Evolutionary conservation across 2,888 invertebrate genomes (phyloP).

Genomic region (Heliconius ismenius): DNA sequence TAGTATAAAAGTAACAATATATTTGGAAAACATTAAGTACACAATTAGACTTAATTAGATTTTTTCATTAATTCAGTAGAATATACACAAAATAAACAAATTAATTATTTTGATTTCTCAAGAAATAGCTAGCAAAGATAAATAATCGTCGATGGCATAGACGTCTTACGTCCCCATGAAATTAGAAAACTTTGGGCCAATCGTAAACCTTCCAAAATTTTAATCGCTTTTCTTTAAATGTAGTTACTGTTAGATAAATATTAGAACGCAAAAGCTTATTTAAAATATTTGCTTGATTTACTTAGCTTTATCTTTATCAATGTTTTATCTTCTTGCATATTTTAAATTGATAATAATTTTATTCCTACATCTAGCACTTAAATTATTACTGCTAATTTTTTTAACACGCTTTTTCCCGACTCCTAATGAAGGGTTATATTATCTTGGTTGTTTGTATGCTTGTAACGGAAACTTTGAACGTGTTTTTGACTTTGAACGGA

Average conservation of each 20-base stretch:
- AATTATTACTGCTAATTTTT: too few species aligned
- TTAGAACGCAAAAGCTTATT: not conserved
- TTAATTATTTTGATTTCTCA: not conserved
- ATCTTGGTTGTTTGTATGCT: too few species aligned
- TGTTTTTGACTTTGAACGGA: too few species aligned
- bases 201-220: conserved; percentile 1
- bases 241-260: not conserved
- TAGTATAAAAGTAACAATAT: not conserved
- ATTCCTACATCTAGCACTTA: too few species aligned
- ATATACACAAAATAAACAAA: not conserved
- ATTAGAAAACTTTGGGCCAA: conserved; percentile 19
- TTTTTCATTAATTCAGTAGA: not conserved
- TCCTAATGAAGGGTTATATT: too few species aligned
- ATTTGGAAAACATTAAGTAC: not conserved
- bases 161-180: not conserved
- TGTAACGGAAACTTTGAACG: too few species aligned
- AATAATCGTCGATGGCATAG: not conserved
- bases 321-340: not conserved
- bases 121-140: not conserved
- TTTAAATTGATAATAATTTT: not conserved
- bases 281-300: not conserved
- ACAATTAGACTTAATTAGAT: not conserved
- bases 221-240: conserved; percentile 9
- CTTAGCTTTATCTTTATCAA: not conserved
- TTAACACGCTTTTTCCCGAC: too few species aligned